These are phyloP conservation scores for Parnassius glacialis DNA, from an alignment of 2,888 invertebrate species.

Conservation along the genomic window DNA sequence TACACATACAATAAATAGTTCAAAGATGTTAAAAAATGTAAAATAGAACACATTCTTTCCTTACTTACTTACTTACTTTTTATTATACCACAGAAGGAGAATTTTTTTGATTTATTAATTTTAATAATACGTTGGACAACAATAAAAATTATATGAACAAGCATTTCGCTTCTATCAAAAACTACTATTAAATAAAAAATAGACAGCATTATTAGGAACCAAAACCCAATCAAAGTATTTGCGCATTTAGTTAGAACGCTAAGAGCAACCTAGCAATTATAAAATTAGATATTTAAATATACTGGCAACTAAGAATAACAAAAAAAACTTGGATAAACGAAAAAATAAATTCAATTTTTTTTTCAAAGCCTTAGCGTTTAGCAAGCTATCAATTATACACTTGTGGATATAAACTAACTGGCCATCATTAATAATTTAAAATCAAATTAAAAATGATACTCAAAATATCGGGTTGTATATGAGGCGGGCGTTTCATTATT, in stretches of 20 bases:
- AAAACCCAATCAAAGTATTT: constrained; percentile 16
- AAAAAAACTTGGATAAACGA: constrained; percentile 2
- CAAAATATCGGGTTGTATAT: constrained; percentile 16
- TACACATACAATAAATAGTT: too few relatives aligned
- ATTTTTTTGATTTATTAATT: too few relatives aligned
- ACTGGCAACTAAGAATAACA: constrained; percentile 12
- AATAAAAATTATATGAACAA: too few relatives aligned
- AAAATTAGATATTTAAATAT: constrained; percentile 11
- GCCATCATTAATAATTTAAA: constrained; percentile 16
- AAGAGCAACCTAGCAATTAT: constrained; percentile 8
- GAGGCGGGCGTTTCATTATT: constrained; percentile 24
- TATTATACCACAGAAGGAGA: too few relatives aligned
- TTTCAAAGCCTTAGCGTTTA: constrained; percentile 10
- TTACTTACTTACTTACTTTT: too few relatives aligned
- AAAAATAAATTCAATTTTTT: constrained; percentile 8
- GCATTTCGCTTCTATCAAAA: too few relatives aligned
- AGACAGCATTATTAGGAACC: constrained; percentile 6
- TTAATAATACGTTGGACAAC: too few relatives aligned
- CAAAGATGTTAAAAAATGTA: too few relatives aligned
- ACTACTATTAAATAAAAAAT: background rate
- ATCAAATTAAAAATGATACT: constrained; percentile 22
- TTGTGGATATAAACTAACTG: constrained; percentile 12
- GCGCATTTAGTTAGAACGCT: constrained; percentile 5
- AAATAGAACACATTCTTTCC: too few relatives aligned
- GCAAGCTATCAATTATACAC: constrained; percentile 22